Base-by-base conservation (phyloP, 2,888 invertebrate genomes). In the Acronicta leporina region DNA sequence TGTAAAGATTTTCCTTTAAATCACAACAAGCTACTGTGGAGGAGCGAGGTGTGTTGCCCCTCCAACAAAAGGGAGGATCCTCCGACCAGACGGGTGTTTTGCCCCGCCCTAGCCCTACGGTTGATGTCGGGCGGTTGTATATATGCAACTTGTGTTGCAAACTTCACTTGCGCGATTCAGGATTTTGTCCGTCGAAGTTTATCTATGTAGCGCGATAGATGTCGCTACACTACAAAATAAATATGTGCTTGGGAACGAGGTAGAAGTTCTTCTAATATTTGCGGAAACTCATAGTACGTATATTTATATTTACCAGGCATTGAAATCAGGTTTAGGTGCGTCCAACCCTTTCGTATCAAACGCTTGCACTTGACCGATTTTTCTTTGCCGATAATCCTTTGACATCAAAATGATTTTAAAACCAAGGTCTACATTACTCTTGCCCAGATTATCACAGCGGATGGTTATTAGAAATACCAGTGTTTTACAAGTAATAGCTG, bases 241-340 rank as follows among this genome's bases (percentile, higher is more conserved):
- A 40, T 49, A 50, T 30, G 4, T 48, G 46, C 35, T 14, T n/a
- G n/a, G 41, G 5, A 25, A 35, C 30, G 13, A 41, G 9, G 13
- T 42, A 35, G n/a, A 45, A 52, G 47, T 50, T 9, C 9, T 25
- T 1, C 9, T n/a, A 60, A 52, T 68, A 66, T 68, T 55, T 67
- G 45, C n/a, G 27, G 11, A 46, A 66, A 30, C 20, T 30, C 38
- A 2, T 8, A 42, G 33, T 33, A 33, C 9, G 9, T 30, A 6
- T 58, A 47, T 57, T 48, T 42, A 8, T 57, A 40, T 71, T 57
- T 64, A 30, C 52, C 35, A 14, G 50, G 15, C 5, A 16, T 7
- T 15, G n/a, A 25, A 33, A 54, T 42, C 41, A 25, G 49, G 10
- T 14, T 35, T 13, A 9, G 14, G 27, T 69, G 43, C 56, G 43